phyloP scores from a whole-genome alignment of 2,797 vertebrate species.

The Synanceia verrucosa region DNA sequence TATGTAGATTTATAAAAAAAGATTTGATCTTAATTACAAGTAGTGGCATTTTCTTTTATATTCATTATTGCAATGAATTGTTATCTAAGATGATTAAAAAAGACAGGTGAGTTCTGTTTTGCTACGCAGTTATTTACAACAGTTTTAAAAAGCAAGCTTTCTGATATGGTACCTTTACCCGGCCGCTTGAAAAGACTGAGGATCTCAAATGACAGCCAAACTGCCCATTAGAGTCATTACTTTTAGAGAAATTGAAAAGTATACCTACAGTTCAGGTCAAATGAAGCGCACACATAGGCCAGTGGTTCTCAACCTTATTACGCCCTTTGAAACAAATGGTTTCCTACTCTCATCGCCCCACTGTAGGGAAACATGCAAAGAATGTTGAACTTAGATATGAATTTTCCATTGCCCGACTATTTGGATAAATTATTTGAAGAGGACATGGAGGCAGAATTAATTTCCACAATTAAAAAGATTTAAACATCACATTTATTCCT shows the following conservation, averaged over 20 bases:
- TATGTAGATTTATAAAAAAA: constrained; percentile 87
- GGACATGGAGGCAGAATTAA: constrained; percentile 2
- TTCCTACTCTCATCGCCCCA: background rate
- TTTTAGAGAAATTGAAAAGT: constrained; percentile 19
- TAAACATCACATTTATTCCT: background rate
- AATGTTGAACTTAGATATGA: constrained; percentile 14
- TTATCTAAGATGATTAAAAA: constrained; percentile 98
- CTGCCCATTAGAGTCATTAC: constrained; percentile 17
- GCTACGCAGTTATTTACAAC: constrained; percentile 95
- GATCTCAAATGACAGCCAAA: constrained; percentile 64
- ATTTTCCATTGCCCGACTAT: background rate
- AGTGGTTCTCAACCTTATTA: constrained; percentile 36
- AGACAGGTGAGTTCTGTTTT: constrained; percentile 92
- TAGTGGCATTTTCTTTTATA: constrained; percentile 92
- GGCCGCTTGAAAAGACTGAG: constrained; percentile 44
- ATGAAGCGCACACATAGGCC: constrained; percentile 21
- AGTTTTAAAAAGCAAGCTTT: constrained; percentile 97
- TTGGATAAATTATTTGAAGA: constrained; percentile 22
- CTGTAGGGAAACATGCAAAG: constrained; percentile 8
- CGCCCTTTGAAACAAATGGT: background rate
- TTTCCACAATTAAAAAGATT: background rate
- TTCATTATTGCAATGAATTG: constrained; percentile 99
- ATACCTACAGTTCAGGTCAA: constrained; percentile 33
- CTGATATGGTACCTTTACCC: constrained; percentile 62
- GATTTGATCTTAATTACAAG: constrained; percentile 90